phyloP scores from a whole-genome alignment of 2,797 vertebrate species.

The Sebastes hubbsi region DNA sequence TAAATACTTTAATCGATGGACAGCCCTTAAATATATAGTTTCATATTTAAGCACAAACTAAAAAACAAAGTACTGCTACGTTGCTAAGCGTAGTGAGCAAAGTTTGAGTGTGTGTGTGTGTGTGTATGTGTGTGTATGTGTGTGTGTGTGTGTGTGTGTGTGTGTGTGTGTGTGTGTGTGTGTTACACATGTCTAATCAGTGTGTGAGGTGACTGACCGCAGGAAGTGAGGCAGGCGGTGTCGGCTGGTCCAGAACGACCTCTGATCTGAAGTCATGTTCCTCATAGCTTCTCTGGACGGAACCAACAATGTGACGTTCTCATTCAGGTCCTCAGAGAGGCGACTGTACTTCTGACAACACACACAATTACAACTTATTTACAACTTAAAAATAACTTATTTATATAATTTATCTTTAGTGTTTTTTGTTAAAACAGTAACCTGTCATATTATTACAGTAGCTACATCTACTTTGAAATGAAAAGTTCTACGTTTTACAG shows the following conservation, averaged over 20 bases:
- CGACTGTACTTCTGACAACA: constrained; percentile 26
- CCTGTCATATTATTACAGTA: not conserved
- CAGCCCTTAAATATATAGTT: not conserved
- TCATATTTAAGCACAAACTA: not conserved
- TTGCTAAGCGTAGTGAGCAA: not conserved
- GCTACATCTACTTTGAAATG: not conserved
- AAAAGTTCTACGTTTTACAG: not conserved
- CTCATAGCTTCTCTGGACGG: constrained; percentile 79
- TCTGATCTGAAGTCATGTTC: constrained; percentile 69
- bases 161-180: not conserved
- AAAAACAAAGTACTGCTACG: not conserved
- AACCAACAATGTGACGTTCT: constrained; percentile 86
- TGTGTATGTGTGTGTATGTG: not conserved
- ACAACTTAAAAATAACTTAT: not conserved
- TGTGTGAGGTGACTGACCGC: constrained; percentile 73
- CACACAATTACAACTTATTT: not conserved
- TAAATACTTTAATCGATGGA: too few species aligned
- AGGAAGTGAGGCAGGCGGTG: constrained; percentile 81
- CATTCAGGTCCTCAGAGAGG: constrained; percentile 62
- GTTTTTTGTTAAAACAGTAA: not conserved
- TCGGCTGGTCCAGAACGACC: constrained; percentile 82
- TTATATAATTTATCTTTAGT: not conserved
- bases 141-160: not conserved
- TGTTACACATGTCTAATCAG: not conserved
- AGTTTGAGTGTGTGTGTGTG: too few species aligned